Evolutionary conservation across 1,140 invertebrate genomes (phyloP), one percentile per base, ranked within the genome.

Genomic region (Nasonia giraulti): DNA sequence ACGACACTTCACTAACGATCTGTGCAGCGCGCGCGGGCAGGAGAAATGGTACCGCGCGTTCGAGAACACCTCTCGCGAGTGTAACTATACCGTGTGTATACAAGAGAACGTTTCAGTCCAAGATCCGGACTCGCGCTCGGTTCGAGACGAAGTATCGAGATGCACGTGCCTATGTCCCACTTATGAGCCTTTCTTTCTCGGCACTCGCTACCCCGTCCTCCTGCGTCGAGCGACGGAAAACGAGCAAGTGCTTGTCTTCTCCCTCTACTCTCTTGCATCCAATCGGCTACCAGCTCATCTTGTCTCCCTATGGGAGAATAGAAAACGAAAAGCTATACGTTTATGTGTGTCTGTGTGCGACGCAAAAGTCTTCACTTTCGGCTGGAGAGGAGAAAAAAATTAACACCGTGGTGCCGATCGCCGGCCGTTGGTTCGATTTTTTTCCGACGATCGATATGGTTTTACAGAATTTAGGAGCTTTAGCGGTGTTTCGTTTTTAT

Each of bases 111-210:
- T 62, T 62, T 62, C 20, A 4, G 55, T 62, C 55, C 55, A 20
- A 62, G 88, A 87, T 91, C 91, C 88, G 87, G 81, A 85, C 90
- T 84, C 89, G 86, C 86, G 87, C 89, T 88, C 86, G 88, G 91
- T 89, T 91, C 88, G 90, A 89, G 87, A 91, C 87, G 87, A 91
- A 92, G 91, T 92, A 91, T 88, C 83, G 86, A 90, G 90, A 91
- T 90, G 88, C 88, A 91, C 88, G 89, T 91, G 89, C 87, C 89
- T 91, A 89, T 91, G 92, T 90, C 89, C 91, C 88, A 93, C 91
- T 93, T 93, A 92, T 92, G 87, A 88, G 89, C 88, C 82, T 80
- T 74, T 84, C 82, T 80, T 74, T 84, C 17, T 73, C 20, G 66
- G n/a, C 44, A 12, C 11, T 74, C 80, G 69, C 66, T 44, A 77